Conservation (phyloP, 2,888 invertebrate species). For the Blastobasis adustella region DNA sequence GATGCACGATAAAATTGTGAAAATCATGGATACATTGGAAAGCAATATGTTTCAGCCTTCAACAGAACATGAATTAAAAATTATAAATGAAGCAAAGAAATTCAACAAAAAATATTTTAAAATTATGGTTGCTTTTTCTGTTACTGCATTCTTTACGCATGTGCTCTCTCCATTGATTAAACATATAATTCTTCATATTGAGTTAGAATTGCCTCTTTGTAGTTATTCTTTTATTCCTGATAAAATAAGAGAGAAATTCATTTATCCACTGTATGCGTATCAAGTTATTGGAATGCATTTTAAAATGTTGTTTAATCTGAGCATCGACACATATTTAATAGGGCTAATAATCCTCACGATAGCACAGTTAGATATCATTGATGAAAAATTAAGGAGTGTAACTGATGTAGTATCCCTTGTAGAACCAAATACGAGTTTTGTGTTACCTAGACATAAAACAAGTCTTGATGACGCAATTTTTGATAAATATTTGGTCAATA, state of each 20-base stretch:
- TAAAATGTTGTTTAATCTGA: conserved; percentile 36
- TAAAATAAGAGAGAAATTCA: conserved; percentile 20
- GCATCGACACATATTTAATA: conserved; percentile 42
- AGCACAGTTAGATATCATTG: conserved; percentile 47
- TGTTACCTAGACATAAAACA: background rate
- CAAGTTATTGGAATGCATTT: conserved; percentile 39
- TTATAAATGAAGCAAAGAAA: conserved; percentile 32
- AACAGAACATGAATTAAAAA: conserved; percentile 20
- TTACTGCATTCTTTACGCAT: conserved; percentile 25
- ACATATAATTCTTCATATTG: conserved; percentile 25
- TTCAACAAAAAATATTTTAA: conserved; percentile 36
- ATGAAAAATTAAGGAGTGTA: conserved; percentile 31
- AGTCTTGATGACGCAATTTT: background rate
- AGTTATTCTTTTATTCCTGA: conserved; percentile 41
- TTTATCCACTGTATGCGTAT: conserved; percentile 41
- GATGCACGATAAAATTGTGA: conserved; percentile 25
- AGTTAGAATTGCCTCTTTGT: conserved; percentile 31
- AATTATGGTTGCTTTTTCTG: conserved; percentile 26
- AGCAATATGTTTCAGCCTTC: conserved; percentile 36
- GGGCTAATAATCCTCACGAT: conserved; percentile 40
- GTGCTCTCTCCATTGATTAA: conserved; percentile 25
- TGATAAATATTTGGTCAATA: conserved; percentile 16
- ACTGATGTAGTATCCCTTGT: conserved; percentile 13
- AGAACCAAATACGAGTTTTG: background rate
- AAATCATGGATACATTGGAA: conserved; percentile 31